Evolutionary conservation across 2,888 invertebrate species (phyloP).

Genomic region (Macaria notata): DNA sequence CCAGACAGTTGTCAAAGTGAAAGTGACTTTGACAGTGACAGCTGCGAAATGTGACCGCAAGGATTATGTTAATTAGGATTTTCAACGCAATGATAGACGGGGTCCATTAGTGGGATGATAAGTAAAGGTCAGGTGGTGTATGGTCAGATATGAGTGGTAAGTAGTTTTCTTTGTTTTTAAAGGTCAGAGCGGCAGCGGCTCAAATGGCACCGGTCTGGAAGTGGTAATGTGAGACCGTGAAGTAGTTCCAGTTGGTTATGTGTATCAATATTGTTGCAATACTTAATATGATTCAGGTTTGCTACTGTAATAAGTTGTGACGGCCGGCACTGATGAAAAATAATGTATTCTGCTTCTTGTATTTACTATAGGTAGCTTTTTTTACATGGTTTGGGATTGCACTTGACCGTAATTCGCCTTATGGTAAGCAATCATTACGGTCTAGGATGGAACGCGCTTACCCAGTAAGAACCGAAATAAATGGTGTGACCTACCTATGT

Average conservation of each 20-base stretch:
- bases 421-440: no score
- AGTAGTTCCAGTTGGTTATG: not conserved
- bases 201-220: conserved; percentile 1
- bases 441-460: no score
- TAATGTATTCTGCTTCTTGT: no score
- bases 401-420: no score
- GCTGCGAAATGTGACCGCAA: conserved; percentile 20
- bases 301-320: no score
- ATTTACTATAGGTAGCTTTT: no score
- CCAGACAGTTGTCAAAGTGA: conserved; percentile 34
- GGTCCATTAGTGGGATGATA: conserved; percentile 59
- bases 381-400: no score
- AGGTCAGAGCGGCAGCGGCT: not conserved
- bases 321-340: no score
- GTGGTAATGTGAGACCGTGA: not conserved
- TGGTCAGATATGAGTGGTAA: conserved; percentile 11
- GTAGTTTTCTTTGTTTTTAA: conserved; percentile 12
- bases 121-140: conserved; percentile 54
- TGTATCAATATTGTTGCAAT: no score
- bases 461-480: no score
- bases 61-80: conserved; percentile 30
- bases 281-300: no score
- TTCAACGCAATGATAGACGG: conserved; percentile 38
- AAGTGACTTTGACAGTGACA: conserved; percentile 34
- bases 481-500: no score